Percentiles rank a stretch among this genome's conserved stretches.
Evolutionary conservation across 2,113 vertebrate species (phyloP).

Genomic region (Cryptoleucopteryx plumbea): DNA sequence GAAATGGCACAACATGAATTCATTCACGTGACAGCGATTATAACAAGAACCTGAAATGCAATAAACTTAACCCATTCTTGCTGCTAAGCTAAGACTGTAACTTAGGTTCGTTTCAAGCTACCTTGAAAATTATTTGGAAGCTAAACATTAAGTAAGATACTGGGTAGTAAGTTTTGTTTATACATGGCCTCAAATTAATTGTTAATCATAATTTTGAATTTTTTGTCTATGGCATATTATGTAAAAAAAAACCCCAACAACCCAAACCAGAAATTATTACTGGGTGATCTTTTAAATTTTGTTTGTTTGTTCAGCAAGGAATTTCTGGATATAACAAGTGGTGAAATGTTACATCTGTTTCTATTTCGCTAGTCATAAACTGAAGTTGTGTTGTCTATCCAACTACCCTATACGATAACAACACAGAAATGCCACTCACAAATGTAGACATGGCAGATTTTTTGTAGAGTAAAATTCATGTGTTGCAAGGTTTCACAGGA

Average conservation of each 20-base stretch:
- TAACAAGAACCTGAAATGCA: slow-evolving; percentile 59
- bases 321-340: background rate
- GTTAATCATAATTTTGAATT: background rate
- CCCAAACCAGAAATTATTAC: background rate
- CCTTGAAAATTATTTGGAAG: background rate
- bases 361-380: background rate
- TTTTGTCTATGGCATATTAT: background rate
- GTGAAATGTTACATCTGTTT: background rate
- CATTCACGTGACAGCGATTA: slow-evolving; percentile 41
- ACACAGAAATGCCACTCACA: background rate
- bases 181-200: background rate
- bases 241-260: background rate
- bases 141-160: background rate
- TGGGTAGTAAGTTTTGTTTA: background rate
- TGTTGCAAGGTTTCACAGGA: slow-evolving; percentile 1
- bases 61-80: slow-evolving; percentile 68
- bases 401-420: background rate
- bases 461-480: background rate
- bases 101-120: background rate
- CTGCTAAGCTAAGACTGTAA: background rate
- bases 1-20: slow-evolving; percentile 63
- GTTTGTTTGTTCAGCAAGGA: background rate
- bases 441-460: background rate
- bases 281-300: background rate
- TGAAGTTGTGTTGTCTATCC: background rate